phyloP scores from a whole-genome alignment of 2,113 vertebrate species.

The Ptilorrhoa leucosticta region DNA sequence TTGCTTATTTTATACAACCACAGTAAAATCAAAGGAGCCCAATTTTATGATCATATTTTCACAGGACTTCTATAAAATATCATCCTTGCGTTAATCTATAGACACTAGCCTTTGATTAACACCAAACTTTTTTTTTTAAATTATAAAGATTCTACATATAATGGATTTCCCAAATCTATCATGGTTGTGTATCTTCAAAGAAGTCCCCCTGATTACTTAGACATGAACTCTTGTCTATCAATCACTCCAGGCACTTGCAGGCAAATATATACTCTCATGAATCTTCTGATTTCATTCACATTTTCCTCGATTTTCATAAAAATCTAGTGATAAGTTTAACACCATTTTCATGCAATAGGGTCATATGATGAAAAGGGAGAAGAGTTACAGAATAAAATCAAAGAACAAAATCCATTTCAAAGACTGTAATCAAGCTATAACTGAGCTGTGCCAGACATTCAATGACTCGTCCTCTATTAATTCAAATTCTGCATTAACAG shows the following conservation, averaged over 20 bases:
- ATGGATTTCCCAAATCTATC: constrained; percentile 21
- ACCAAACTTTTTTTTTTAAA: background rate
- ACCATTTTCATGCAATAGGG: background rate
- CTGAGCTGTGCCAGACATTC: background rate
- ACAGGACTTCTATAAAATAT: background rate
- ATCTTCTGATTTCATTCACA: background rate
- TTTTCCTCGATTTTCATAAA: background rate
- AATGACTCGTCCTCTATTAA: background rate
- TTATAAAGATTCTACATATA: background rate
- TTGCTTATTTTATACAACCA: background rate
- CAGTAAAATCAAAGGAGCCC: background rate
- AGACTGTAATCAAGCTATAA: background rate
- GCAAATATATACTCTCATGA: background rate
- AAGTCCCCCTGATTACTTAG: background rate
- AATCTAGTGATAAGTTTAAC: background rate
- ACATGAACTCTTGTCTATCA: background rate
- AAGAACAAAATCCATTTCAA: background rate
- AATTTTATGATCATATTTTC: background rate
- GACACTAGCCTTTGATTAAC: background rate
- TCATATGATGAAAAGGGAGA: background rate
- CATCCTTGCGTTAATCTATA: background rate
- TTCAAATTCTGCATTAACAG: background rate
- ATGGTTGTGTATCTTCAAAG: background rate
- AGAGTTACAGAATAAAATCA: background rate
- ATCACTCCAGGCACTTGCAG: background rate